Conservation (phyloP, 2,797 vertebrate species). For the Liparis tanakae region DNA sequence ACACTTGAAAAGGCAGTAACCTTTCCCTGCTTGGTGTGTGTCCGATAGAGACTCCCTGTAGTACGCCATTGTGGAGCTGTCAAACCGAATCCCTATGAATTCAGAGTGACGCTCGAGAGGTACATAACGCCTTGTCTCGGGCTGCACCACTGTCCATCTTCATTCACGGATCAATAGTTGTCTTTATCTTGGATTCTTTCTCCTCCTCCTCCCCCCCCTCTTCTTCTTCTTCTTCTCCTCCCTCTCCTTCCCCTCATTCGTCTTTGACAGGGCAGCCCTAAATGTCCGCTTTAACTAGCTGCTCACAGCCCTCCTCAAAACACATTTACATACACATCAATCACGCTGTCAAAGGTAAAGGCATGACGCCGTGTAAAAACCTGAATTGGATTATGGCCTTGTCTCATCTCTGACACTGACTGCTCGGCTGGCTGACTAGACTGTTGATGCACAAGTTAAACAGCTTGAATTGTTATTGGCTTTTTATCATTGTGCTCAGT, state of each 20-base stretch:
- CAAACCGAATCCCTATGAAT: constrained; percentile 79
- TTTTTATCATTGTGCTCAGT: constrained; percentile 37
- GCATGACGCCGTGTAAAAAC: constrained; percentile 81
- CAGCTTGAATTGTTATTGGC: constrained; percentile 68
- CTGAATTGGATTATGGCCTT: constrained; percentile 83
- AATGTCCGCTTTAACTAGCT: constrained; percentile 82
- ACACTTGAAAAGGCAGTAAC: constrained; percentile 79
- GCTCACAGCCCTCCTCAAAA: constrained; percentile 81
- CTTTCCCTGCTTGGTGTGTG: constrained; percentile 73
- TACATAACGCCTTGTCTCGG: constrained; percentile 74
- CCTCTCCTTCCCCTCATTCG: constrained; percentile 51
- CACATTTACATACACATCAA: constrained; percentile 84
- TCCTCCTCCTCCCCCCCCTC: constrained; percentile 28
- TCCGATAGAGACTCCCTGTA: constrained; percentile 76
- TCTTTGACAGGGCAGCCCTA: constrained; percentile 75
- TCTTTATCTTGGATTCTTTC: constrained; percentile 79
- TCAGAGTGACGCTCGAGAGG: constrained; percentile 72
- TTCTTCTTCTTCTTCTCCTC: constrained; percentile 36
- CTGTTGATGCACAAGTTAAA: constrained; percentile 76
- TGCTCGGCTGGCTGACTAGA: constrained; percentile 76
- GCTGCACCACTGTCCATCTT: constrained; percentile 76
- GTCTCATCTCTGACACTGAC: constrained; percentile 77
- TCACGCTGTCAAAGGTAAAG: constrained; percentile 81
- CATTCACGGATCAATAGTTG: constrained; percentile 84
- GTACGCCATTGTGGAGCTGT: constrained; percentile 77